Evolutionary conservation across 2,113 vertebrate species (phyloP).

Genomic region (Zapornia atra): DNA sequence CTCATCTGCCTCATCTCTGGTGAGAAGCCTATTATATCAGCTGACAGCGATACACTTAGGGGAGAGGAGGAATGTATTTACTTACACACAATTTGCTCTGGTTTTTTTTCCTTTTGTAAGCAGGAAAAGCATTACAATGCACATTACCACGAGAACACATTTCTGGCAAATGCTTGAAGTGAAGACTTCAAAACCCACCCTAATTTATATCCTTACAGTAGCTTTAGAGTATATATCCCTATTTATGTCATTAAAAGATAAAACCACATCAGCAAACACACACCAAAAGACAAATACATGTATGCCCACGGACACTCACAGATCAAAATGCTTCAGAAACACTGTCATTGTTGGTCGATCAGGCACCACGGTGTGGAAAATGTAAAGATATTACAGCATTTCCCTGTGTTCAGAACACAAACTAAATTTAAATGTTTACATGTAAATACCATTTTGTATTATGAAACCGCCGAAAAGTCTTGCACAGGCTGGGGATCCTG

Average conservation of each 20-base stretch:
- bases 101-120: neutral
- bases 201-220: neutral
- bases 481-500: neutral
- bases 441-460: neutral
- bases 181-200: slow-evolving; percentile 2
- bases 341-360: neutral
- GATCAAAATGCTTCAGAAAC: slow-evolving; percentile 11
- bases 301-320: neutral
- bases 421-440: neutral
- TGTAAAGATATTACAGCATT: neutral
- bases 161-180: neutral
- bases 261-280: neutral
- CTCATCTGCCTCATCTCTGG: slow-evolving; percentile 1
- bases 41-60: neutral
- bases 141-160: neutral
- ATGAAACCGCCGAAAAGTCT: neutral
- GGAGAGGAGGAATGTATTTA: slow-evolving; percentile 27
- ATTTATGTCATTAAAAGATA: slow-evolving; percentile 25
- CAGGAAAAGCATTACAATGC: neutral
- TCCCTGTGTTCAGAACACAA: neutral
- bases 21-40: slow-evolving; percentile 31
- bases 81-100: slow-evolving; percentile 9
- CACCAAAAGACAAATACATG: neutral
- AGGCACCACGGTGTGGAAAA: neutral
- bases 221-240: neutral